phyloP scores from a whole-genome alignment of 2,797 vertebrate genomes.

The Octomys mimax region DNA sequence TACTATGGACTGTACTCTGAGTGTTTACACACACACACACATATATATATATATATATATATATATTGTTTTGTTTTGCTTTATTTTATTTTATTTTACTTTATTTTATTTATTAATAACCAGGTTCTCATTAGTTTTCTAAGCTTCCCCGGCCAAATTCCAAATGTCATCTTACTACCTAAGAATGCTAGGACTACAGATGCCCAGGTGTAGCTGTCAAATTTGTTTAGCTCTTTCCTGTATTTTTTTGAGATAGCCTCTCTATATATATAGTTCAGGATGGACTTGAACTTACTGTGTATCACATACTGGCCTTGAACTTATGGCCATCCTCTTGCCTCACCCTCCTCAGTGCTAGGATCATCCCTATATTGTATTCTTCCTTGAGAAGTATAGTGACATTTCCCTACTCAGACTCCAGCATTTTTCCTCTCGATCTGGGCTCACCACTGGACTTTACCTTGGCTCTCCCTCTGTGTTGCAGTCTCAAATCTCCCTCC shows the following conservation, averaged over 20 bases:
- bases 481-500: neutral
- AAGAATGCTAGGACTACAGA: neutral
- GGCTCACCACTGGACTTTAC: neutral
- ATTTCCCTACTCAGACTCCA: neutral
- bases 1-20: neutral
- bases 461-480: neutral
- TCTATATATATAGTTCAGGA: neutral
- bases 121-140: neutral
- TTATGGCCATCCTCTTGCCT: neutral
- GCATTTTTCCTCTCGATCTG: neutral
- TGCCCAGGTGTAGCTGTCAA: neutral
- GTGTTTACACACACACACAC: neutral
- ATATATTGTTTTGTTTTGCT: neutral
- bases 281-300: neutral
- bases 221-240: neutral
- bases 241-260: neutral
- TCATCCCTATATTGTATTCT: neutral
- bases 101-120: neutral
- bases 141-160: neutral
- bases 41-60: no score
- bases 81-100: neutral
- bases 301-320: neutral
- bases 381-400: neutral
- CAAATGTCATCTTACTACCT: neutral
- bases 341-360: neutral